Percentiles rank a stretch among this genome's conserved stretches.
phyloP scores from a whole-genome alignment of 2,797 vertebrate species.

The Somateria mollissima region DNA sequence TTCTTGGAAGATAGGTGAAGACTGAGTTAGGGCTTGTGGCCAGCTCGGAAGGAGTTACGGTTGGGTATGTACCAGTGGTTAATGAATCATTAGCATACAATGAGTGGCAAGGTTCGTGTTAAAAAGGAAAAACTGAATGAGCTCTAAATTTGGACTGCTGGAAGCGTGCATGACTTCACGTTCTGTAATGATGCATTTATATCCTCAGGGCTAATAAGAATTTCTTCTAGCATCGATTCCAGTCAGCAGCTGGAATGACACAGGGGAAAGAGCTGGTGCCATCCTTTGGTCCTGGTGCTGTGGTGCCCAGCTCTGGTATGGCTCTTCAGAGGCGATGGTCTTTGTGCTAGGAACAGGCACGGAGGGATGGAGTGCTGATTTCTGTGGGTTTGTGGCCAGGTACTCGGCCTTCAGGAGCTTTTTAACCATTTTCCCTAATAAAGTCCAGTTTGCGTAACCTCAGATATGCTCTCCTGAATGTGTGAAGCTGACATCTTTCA shows the following conservation, averaged over 20 bases:
- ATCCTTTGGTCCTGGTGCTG: background rate
- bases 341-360: background rate
- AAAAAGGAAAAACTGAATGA: background rate
- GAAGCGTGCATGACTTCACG: background rate
- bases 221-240: background rate
- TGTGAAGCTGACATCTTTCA: background rate
- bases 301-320: fast-evolving
- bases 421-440: background rate
- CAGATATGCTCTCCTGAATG: background rate
- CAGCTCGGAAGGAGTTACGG: background rate
- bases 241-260: background rate
- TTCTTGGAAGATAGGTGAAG: background rate
- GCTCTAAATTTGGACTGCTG: background rate
- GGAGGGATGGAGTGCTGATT: background rate
- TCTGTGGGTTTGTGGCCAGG: fast-evolving
- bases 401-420: background rate
- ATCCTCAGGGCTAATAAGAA: background rate
- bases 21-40: background rate
- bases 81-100: background rate
- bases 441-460: background rate
- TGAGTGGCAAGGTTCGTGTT: background rate
- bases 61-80: background rate
- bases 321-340: background rate
- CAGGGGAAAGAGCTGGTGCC: background rate
- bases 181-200: background rate